Base-by-base conservation (phyloP, 2,113 vertebrate genomes). In the Glaucidium brasilianum region DNA sequence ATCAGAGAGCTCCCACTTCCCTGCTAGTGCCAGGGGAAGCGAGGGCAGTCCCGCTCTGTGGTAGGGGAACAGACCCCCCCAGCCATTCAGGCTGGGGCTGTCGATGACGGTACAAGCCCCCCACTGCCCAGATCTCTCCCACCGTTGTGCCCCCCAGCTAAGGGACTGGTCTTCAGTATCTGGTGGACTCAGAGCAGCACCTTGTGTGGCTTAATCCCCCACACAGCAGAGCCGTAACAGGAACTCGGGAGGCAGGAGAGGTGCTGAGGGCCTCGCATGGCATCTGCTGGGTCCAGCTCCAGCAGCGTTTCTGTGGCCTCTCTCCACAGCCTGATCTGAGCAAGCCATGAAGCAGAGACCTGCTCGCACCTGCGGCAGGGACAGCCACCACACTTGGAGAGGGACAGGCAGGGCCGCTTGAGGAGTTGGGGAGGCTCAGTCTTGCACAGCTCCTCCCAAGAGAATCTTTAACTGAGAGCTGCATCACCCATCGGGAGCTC, bases 141-240 rank as follows among this genome's bases (percentile, higher is more conserved):
- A 17, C 30, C 2, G 0, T 9, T 6, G 5, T 39, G 29, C 8
- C 15, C 17, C 32, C 29, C 47, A 39, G 32, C 13, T 19, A 50
- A 39, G 43, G 22, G 34, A 18, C 34, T 39, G 25, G 49, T 59
- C 52, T 66, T 66, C 3, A 2, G 30, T 45, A n/a, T 19, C 52
- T 37, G 12, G 8, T 10, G 45, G 34, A 47, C 27, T n/a, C 29
- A 25, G 37, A 71, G 47, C 67, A 79, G 69, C 63, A 47, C 9
- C 45, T 15, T 15, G 5, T 8, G 45, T 4, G 12, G 30, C 34
- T 53, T 12, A 26, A 47, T 25, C 7, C 71, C 29, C n/a, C 7
- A 0, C 53, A 32, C 0, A 1, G 34, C 59, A 41, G 15, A 73
- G 67, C n/a, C 1, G 0, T 8, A 29, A 23, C 0, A 0, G 34